phyloP scores from a whole-genome alignment of 2,888 invertebrate genomes.

The Iphiclides podalirius region DNA sequence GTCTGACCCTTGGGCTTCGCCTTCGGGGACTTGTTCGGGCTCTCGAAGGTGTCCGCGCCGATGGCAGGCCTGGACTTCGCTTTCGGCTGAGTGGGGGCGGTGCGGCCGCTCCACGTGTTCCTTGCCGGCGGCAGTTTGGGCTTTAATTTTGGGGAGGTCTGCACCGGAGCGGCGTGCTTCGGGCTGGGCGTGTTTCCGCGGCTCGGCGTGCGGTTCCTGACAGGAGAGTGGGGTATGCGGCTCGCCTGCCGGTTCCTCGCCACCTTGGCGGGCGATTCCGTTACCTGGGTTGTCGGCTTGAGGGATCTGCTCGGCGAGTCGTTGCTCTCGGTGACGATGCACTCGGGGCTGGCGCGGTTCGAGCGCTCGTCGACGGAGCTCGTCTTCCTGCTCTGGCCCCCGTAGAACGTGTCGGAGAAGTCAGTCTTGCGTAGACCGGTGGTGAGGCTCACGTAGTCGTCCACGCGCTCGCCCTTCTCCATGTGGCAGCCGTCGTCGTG shows the following conservation, averaged over 20 bases:
- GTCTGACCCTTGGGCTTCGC: slow-evolving; percentile 54
- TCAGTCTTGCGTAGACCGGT: slow-evolving; percentile 86
- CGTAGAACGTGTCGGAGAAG: slow-evolving; percentile 82
- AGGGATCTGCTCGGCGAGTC: slow-evolving; percentile 69
- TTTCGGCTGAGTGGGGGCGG: slow-evolving; percentile 62
- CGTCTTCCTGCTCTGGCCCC: slow-evolving; percentile 69
- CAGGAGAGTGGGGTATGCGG: slow-evolving; percentile 71
- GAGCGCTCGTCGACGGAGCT: slow-evolving; percentile 62
- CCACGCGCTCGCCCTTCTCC: slow-evolving; percentile 60
- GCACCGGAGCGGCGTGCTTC: slow-evolving; percentile 55
- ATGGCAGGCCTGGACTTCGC: slow-evolving; percentile 61
- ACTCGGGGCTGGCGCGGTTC: slow-evolving; percentile 65
- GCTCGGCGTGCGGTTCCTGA: slow-evolving; percentile 55
- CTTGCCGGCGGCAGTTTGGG: slow-evolving; percentile 73
- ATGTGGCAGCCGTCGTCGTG: slow-evolving; percentile 67
- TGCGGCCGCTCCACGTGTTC: slow-evolving; percentile 88
- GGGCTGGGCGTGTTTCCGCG: slow-evolving; percentile 71
- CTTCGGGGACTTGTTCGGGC: slow-evolving; percentile 83
- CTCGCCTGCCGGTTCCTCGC: slow-evolving; percentile 65
- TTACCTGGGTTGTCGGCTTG: slow-evolving; percentile 55
- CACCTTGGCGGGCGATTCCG: slow-evolving; percentile 62
- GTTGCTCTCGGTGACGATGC: slow-evolving; percentile 59
- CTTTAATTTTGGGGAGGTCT: slow-evolving; percentile 67
- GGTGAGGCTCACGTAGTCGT: slow-evolving; percentile 83
- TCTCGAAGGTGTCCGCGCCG: slow-evolving; percentile 68